These are phyloP conservation scores for Teleopsis dalmanni DNA, from an alignment of 1,140 invertebrate species.

Conservation along the genomic window DNA sequence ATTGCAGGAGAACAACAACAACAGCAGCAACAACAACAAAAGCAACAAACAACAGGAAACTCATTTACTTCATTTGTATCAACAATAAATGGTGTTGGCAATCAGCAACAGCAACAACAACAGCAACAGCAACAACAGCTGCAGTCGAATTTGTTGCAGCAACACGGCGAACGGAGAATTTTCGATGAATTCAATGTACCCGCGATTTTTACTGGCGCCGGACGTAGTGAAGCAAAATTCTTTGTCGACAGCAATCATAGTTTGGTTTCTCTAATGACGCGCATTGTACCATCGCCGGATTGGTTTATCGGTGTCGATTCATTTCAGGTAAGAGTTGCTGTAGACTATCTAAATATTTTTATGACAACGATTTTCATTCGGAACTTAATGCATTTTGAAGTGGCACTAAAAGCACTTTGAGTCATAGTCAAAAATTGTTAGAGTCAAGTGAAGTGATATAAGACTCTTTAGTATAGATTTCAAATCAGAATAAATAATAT, in stretches of 20 bases:
- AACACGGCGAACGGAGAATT: conserved; percentile 47
- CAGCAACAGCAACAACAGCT: conserved; percentile 19
- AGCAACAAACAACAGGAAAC: conserved; percentile 7
- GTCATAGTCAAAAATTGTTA: no score
- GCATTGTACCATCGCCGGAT: conserved; percentile 91
- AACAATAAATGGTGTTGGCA: background rate
- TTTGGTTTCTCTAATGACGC: conserved; percentile 76
- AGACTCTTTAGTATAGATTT: no score
- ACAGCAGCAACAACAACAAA: conserved; percentile 22
- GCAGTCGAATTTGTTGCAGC: conserved; percentile 15
- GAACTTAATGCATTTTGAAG: no score
- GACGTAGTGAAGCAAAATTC: conserved; percentile 70
- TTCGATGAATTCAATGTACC: conserved; percentile 78
- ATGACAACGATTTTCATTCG: no score
- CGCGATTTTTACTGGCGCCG: conserved; percentile 65
- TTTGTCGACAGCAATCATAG: conserved; percentile 89
- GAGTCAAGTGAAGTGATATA: no score
- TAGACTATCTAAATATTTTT: background rate
- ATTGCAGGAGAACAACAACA: conserved; percentile 46
- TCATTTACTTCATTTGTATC: conserved; percentile 3
- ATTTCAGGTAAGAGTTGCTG: conserved; percentile 51
- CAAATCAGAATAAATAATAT: no score
- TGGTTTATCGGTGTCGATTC: conserved; percentile 97
- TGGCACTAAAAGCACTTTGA: no score
- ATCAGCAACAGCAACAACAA: conserved; percentile 16